Base-by-base conservation (phyloP, 2,888 invertebrate species). In the Hemistola chrysoprasaria region DNA sequence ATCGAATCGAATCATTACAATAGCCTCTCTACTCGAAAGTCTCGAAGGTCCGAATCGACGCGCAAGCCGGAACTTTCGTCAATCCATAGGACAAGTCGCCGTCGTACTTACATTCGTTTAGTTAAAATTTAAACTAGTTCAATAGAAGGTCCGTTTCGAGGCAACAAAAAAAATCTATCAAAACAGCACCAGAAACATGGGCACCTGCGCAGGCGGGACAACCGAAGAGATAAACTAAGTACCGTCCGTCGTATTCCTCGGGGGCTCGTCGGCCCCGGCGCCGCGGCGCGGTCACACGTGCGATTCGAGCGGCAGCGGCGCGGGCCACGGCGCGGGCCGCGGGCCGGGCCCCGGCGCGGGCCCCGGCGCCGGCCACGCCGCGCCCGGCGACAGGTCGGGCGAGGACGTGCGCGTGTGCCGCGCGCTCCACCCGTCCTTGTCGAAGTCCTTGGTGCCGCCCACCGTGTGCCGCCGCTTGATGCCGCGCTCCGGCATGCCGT, bases 391-490 rank as follows among this genome's bases (percentile, higher is more conserved):
- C 64, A 91, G 83, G 88, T 91, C 91, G 62, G 91, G 87, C 78
- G 92, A 81, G 59, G 91, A 86, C 57, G 90, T 90, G 82, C 91
- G 78, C 84, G 91, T 83, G 86, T 90, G 84, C 53, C 91, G 78
- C 80, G 91, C 86, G 81, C 90, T 76, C 92, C 92, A 82, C 69
- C 88, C 90, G 90, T 90, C 91, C 90, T 88, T 88, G 75, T 88
- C 89, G 76, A 90, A 95, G 81, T 97, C 97, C 80, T 96, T 95
- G n/a, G 95, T 95, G 37, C 97, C 97, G 48, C 97, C 97, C 5
- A 97, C 97, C 0, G 97, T 97, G 84, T 97, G 97, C 16, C 97
- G 91, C 26, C 97, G 91, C 80, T 96, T 96, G 65, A 96, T 95
- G 50, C 95, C 95, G 53, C 94, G 87, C 77, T 94, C 94, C n/a